A percentile compares a stretch with the other conserved stretches of the same genome.
phyloP scores from a whole-genome alignment of 2,888 invertebrate species.

The Ormyrus pomaceus region DNA sequence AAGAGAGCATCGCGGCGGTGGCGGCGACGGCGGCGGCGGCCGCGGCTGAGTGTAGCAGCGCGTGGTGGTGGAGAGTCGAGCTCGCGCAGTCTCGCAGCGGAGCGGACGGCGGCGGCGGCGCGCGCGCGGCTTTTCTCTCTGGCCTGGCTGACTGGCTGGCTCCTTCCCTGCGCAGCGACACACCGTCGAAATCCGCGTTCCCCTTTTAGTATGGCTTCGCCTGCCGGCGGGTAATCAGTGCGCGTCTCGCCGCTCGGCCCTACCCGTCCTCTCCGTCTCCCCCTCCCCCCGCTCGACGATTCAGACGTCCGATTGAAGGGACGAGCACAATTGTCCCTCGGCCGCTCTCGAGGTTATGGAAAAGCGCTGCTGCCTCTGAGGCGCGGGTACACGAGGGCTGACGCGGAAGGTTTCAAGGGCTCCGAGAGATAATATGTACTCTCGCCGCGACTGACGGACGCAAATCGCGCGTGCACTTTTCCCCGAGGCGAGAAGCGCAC shows the following conservation, averaged over 20 bases:
- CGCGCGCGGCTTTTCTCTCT: neutral
- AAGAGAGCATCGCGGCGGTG: neutral
- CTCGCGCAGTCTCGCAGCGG: neutral
- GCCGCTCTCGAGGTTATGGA: too few relatives aligned
- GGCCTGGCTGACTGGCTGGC: neutral
- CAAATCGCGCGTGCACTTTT: too few relatives aligned
- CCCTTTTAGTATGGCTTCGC: conserved; percentile 51
- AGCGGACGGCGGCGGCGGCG: neutral
- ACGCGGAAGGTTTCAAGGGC: too few relatives aligned
- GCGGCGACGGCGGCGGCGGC: neutral
- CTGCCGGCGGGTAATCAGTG: conserved; percentile 50
- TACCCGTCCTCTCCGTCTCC: neutral
- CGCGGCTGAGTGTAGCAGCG: conserved; percentile 8
- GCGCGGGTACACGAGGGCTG: too few relatives aligned
- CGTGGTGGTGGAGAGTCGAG: too few relatives aligned
- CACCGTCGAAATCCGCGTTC: conserved; percentile 11
- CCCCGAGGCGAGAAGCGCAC: too few relatives aligned
- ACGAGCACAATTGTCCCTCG: too few relatives aligned
- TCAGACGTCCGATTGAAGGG: neutral
- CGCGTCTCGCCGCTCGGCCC: conserved; percentile 2
- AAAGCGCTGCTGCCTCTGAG: too few relatives aligned
- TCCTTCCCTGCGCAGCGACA: neutral
- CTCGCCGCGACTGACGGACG: too few relatives aligned
- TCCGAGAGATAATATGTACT: too few relatives aligned
- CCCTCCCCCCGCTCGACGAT: neutral